These are phyloP conservation scores for Xiphorhynchus erythropygius DNA, from an alignment of 2,797 vertebrate genomes.

Conservation along the genomic window DNA sequence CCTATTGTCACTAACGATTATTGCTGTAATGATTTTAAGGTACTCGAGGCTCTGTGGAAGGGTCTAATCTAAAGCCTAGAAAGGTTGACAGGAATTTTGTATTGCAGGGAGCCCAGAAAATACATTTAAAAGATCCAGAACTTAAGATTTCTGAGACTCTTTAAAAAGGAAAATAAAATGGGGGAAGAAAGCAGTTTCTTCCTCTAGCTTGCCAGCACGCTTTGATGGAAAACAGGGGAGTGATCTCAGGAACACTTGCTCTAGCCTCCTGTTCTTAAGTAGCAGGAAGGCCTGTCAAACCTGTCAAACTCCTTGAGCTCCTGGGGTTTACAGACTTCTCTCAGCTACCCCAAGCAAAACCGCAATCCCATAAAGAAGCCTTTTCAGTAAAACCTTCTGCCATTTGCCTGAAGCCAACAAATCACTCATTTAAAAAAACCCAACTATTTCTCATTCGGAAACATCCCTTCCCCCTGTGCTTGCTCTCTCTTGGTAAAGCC, in stretches of 20 bases:
- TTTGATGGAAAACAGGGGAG: neutral
- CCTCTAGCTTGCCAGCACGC: neutral
- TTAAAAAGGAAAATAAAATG: neutral
- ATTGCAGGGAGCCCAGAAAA: neutral
- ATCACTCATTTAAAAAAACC: slow-evolving; percentile 5
- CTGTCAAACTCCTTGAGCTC: slow-evolving; percentile 52
- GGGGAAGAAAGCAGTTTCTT: neutral
- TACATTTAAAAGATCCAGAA: neutral
- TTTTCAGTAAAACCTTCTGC: slow-evolving; percentile 61
- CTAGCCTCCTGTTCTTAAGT: slow-evolving; percentile 19
- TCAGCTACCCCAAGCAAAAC: slow-evolving; percentile 64
- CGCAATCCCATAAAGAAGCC: slow-evolving; percentile 66
- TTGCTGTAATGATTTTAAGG: neutral
- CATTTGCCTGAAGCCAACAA: slow-evolving; percentile 58
- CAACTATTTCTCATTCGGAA: neutral
- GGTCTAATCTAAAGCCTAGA: neutral
- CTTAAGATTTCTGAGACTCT: neutral
- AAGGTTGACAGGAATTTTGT: neutral
- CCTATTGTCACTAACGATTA: neutral
- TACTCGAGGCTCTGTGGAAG: neutral
- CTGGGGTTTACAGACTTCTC: slow-evolving; percentile 62
- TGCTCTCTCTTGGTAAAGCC: neutral
- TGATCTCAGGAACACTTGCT: neutral
- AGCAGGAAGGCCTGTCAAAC: slow-evolving; percentile 23
- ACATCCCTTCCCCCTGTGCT: neutral